phyloP scores from a whole-genome alignment of 2,113 vertebrate genomes.

The Geothlypis trichas region DNA sequence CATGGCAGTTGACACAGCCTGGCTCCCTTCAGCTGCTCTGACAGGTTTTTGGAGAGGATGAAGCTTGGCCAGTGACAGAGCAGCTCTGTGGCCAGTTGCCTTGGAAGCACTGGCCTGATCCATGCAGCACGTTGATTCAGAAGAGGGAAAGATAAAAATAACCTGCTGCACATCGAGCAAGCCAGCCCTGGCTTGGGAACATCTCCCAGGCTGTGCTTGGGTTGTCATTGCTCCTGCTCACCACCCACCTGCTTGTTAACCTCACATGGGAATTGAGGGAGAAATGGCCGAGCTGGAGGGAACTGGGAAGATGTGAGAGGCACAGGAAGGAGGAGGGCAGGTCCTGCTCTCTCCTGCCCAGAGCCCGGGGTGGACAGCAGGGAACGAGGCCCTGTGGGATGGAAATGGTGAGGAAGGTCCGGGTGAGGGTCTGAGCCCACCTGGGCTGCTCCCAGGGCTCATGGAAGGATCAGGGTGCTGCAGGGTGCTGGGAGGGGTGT shows the following conservation, averaged over 20 bases:
- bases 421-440: background rate
- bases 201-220: background rate
- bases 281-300: background rate
- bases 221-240: background rate
- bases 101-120: background rate
- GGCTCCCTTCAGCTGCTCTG: background rate
- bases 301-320: background rate
- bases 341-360: background rate
- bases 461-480: background rate
- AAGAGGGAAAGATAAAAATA: background rate
- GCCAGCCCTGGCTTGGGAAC: background rate
- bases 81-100: background rate
- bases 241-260: background rate
- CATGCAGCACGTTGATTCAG: rapidly evolving
- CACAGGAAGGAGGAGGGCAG: background rate
- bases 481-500: background rate
- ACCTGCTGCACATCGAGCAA: background rate
- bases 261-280: background rate
- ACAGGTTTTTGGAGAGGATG: background rate
- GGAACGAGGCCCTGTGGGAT: background rate
- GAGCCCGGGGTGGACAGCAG: background rate
- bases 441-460: background rate
- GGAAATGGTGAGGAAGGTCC: background rate
- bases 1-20: rapidly evolving
- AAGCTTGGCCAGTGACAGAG: background rate